These are phyloP conservation scores for Trinorchestia longiramus DNA, from an alignment of 1,140 invertebrate species.

Conservation along the genomic window DNA sequence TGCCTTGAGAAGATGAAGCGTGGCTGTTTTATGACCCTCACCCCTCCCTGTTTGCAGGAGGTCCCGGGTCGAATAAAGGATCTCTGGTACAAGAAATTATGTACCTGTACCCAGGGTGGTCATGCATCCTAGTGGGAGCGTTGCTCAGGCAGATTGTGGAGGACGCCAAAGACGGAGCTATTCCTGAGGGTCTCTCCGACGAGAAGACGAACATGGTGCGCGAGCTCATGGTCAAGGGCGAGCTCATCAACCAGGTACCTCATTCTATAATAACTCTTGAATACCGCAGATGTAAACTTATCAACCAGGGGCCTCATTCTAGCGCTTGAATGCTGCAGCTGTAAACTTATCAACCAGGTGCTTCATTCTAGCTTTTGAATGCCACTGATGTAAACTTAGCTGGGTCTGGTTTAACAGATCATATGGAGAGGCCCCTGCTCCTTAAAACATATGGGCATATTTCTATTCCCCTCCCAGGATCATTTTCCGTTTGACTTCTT, in stretches of 20 bases:
- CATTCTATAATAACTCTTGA: constrained; percentile 51
- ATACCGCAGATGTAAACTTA: neutral
- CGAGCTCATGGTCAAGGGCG: constrained; percentile 79
- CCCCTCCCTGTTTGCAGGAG: constrained; percentile 71
- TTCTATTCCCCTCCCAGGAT: too few species aligned
- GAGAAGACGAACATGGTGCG: constrained; percentile 72
- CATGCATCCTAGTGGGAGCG: constrained; percentile 81
- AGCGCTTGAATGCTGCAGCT: neutral
- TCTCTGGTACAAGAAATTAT: constrained; percentile 79
- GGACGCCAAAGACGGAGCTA: constrained; percentile 58
- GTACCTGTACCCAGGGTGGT: constrained; percentile 78
- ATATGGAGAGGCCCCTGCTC: too few species aligned
- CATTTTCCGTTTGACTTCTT: too few species aligned
- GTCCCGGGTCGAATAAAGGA: constrained; percentile 84
- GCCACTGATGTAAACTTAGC: too few species aligned
- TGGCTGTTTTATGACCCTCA: neutral
- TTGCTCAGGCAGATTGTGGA: constrained; percentile 73
- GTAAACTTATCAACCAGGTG: neutral
- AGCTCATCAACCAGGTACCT: constrained; percentile 75
- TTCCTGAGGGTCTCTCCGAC: constrained; percentile 61
- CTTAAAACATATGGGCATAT: too few species aligned
- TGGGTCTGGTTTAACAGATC: too few species aligned
- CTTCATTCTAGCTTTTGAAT: too few species aligned
- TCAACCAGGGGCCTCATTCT: neutral
- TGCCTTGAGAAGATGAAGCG: neutral